These are phyloP conservation scores for Rhagonycha fulva DNA, from an alignment of 2,888 invertebrate genomes.

Conservation along the genomic window DNA sequence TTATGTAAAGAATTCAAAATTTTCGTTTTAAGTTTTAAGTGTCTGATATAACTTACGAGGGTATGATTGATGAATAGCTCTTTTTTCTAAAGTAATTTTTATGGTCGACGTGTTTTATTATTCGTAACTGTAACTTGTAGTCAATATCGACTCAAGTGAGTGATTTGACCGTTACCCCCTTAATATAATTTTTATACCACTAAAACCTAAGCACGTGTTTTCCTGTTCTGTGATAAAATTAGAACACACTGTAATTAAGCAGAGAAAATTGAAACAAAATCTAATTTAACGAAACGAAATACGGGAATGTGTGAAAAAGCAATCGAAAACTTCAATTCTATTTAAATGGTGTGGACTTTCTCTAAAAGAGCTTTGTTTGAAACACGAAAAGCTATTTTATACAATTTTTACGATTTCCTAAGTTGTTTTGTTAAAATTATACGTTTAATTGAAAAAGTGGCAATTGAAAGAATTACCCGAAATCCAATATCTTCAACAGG, in stretches of 20 bases:
- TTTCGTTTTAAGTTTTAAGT: slow-evolving; percentile 1
- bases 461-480: neutral
- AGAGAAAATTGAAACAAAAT: neutral
- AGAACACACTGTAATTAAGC: neutral
- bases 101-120: slow-evolving; percentile 24
- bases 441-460: neutral
- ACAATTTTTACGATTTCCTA: neutral
- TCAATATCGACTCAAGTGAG: neutral
- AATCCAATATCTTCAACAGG: neutral
- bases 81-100: slow-evolving; percentile 26
- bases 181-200: neutral
- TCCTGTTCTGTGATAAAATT: neutral
- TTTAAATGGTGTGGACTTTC: neutral
- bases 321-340: neutral
- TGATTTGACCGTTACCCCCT: neutral
- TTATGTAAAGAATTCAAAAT: slow-evolving; percentile 13
- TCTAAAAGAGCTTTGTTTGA: neutral
- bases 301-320: neutral
- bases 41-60: slow-evolving; percentile 11
- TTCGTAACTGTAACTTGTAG: slow-evolving; percentile 12
- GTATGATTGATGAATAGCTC: slow-evolving; percentile 26
- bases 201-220: neutral
- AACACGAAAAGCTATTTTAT: neutral
- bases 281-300: neutral
- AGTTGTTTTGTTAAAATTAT: neutral